Evolutionary conservation across 2,797 vertebrate genomes (phyloP).

Genomic region (Danio jaintianensis): DNA sequence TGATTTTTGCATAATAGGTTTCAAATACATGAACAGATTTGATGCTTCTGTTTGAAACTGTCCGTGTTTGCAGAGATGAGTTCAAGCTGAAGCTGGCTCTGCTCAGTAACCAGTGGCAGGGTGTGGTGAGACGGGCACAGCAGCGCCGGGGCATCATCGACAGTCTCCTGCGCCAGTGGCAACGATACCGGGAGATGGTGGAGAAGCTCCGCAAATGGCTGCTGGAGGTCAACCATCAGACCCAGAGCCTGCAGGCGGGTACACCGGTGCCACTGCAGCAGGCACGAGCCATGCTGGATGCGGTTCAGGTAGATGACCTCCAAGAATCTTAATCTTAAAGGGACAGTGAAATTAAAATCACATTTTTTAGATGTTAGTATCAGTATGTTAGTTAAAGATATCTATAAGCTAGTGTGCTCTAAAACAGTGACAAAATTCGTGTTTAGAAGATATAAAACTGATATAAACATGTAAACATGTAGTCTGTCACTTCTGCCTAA

Average conservation of each 20-base stretch:
- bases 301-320: slow-evolving; percentile 83
- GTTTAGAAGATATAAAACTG: no score
- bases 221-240: slow-evolving; percentile 83
- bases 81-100: slow-evolving; percentile 92
- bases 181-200: slow-evolving; percentile 89
- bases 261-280: slow-evolving; percentile 86
- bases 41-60: background rate
- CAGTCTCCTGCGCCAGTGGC: slow-evolving; percentile 93
- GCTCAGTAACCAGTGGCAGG: slow-evolving; percentile 96
- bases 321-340: no score
- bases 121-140: slow-evolving; percentile 91
- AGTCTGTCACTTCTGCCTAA: no score
- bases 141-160: slow-evolving; percentile 96
- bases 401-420: no score
- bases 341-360: no score
- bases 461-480: no score
- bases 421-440: no score
- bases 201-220: slow-evolving; percentile 92
- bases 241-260: slow-evolving; percentile 76
- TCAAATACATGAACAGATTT: background rate
- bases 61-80: slow-evolving; percentile 82
- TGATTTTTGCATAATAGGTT: no score
- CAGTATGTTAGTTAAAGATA: no score
- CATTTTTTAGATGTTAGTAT: no score
- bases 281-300: slow-evolving; percentile 87